Base-by-base conservation (phyloP, 2,888 invertebrate genomes). In the Lomographa bimaculata region DNA sequence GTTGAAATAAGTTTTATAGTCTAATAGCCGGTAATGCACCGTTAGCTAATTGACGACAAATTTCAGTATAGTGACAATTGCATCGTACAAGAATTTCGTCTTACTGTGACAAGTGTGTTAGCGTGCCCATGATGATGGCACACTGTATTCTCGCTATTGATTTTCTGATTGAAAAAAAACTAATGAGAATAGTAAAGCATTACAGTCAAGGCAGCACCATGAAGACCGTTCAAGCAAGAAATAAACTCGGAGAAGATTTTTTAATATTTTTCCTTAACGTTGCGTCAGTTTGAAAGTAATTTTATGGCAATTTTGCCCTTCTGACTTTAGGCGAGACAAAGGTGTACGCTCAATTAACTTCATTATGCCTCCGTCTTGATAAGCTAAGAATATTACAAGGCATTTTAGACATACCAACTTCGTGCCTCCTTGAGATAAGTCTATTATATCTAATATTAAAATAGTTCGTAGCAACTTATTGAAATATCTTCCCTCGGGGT, bases 291-390 rank as follows among this genome's bases (percentile, higher is more conserved):
- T 34, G 36, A 35, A 40, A 49, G 18, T 25, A 45, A 39, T 33
- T 64, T 42, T 17, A 40, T 19, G 27, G 34, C 27, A 49, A 43
- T 46, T 32, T 28, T 50, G 48, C 47, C 28, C 48, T 49, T 39
- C 14, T 51, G 29, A 46, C 46, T 54, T 29, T 21, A 50, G 46
- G 44, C 53, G 42, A 57, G 50, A 43, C 52, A 39, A 39, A 47
- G 51, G 50, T 38, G 51, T 45, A 56, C 33, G 45, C 40, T 51
- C 46, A 54, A 59, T 70, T 64, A 54, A 49, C 44, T 35, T 16
- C 24, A 35, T 48, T 39, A 45, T 46, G 47, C 45, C 37, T 20
- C 28, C 20, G 57, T 55, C 61, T 50, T 56, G 23, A 50, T 46
- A 30, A 52, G 47, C 19, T 44, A 29, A 29, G 49, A 54, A 56